These are phyloP conservation scores for Tholera decimalis DNA, from an alignment of 2,888 invertebrate genomes.

Conservation along the genomic window DNA sequence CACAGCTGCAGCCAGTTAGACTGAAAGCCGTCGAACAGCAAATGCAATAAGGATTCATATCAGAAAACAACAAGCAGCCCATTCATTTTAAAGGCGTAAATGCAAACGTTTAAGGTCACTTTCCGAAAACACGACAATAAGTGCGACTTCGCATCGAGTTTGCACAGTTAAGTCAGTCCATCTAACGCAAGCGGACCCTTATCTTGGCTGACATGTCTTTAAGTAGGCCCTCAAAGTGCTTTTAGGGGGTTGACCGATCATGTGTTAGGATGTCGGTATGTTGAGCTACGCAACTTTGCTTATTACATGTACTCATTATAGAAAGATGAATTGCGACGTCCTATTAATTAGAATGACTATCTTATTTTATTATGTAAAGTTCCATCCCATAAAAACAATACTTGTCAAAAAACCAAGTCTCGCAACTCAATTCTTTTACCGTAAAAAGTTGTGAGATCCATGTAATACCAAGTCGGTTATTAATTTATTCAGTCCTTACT, in stretches of 20 bases:
- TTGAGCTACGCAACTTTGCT: constrained; percentile 43
- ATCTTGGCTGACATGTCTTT: constrained; percentile 80
- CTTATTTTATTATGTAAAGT: not conserved
- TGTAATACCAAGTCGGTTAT: too few relatives aligned
- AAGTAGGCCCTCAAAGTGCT: constrained; percentile 79
- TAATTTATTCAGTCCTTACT: too few relatives aligned
- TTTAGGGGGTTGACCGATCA: constrained; percentile 77
- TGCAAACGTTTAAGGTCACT: constrained; percentile 21
- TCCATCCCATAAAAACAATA: too few relatives aligned
- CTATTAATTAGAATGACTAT: not conserved
- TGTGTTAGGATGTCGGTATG: constrained; percentile 65
- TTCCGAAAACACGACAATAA: constrained; percentile 41
- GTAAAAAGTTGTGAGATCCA: too few relatives aligned
- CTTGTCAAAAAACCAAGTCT: too few relatives aligned
- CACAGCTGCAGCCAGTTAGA: not conserved
- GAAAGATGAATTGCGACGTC: constrained; percentile 9
- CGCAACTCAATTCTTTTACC: too few relatives aligned
- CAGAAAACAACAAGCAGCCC: not conserved
- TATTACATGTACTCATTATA: constrained; percentile 42
- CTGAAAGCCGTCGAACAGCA: not conserved
- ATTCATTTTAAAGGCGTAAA: not conserved
- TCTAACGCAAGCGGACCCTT: constrained; percentile 77
- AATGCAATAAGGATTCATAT: not conserved
- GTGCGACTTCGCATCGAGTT: constrained; percentile 57
- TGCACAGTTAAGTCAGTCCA: constrained; percentile 70